A percentile compares a stretch with the other conserved stretches of the same genome.
phyloP scores from a whole-genome alignment of 2,888 invertebrate species.

The Strigamia transsilvanica region DNA sequence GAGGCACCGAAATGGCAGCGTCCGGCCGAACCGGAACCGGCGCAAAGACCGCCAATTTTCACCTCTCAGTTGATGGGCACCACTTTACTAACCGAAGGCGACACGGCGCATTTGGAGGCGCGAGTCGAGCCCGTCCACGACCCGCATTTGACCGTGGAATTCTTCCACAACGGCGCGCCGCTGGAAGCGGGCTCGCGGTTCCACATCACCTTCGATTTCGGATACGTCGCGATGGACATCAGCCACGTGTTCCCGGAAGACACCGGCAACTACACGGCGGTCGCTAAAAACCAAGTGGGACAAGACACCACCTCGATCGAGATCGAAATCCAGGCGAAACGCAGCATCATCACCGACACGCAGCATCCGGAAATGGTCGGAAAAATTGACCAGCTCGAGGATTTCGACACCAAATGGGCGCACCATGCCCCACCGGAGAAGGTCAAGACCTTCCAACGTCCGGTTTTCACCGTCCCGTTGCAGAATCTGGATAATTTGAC shows the following conservation, averaged over 20 bases:
- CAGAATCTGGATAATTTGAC: slow-evolving; percentile 87
- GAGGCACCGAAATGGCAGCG: slow-evolving; percentile 84
- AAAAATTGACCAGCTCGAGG: slow-evolving; percentile 87
- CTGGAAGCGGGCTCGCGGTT: slow-evolving; percentile 86
- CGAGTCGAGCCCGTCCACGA: slow-evolving; percentile 91
- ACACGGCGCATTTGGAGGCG: slow-evolving; percentile 93
- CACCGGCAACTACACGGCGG: slow-evolving; percentile 92
- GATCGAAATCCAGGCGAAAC: slow-evolving; percentile 75
- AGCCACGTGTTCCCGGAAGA: slow-evolving; percentile 94
- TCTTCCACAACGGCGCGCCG: slow-evolving; percentile 91
- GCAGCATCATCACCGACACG: slow-evolving; percentile 86
- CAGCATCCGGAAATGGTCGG: slow-evolving; percentile 95
- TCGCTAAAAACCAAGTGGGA: slow-evolving; percentile 90
- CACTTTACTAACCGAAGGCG: slow-evolving; percentile 87
- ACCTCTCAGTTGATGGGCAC: slow-evolving; percentile 83
- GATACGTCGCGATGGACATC: slow-evolving; percentile 95
- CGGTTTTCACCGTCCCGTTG: slow-evolving; percentile 92
- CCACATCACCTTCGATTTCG: slow-evolving; percentile 97
- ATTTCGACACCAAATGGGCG: slow-evolving; percentile 71
- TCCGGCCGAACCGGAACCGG: slow-evolving; percentile 76
- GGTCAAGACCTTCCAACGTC: slow-evolving; percentile 85
- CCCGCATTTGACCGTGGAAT: slow-evolving; percentile 86
- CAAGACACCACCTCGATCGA: slow-evolving; percentile 85
- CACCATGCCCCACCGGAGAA: slow-evolving; percentile 77
- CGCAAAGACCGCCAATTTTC: slow-evolving; percentile 81